These are phyloP conservation scores for Malurus melanocephalus DNA, from an alignment of 2,113 vertebrate species.

Conservation along the genomic window DNA sequence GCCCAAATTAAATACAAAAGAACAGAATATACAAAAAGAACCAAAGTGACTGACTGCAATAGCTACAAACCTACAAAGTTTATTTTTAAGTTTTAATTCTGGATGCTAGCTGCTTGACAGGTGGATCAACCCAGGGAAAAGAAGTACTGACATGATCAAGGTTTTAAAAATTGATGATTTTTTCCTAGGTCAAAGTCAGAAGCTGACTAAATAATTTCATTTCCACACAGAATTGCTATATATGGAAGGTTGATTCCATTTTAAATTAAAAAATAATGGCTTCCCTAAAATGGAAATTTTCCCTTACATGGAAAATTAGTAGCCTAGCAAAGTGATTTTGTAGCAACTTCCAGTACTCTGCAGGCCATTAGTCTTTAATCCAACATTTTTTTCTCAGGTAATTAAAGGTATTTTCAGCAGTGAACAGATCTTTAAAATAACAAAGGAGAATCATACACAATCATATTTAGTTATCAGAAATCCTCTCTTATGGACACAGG, in stretches of 20 bases:
- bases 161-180: neutral
- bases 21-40: neutral
- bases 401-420: neutral
- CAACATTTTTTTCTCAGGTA: neutral
- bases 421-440: neutral
- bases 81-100: neutral
- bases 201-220: neutral
- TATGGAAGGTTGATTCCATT: neutral
- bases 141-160: neutral
- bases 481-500: neutral
- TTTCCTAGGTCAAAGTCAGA: neutral
- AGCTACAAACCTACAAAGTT: neutral
- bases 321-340: neutral
- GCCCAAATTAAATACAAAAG: neutral
- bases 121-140: neutral
- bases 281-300: neutral
- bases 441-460: neutral
- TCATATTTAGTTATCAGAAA: neutral
- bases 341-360: neutral
- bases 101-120: neutral
- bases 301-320: neutral
- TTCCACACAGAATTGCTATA: neutral
- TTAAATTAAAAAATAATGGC: neutral
- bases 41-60: neutral
- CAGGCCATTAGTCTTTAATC: neutral